Evolutionary conservation across 2,888 invertebrate species (phyloP), one percentile per base, ranked within the genome.

Genomic region (Criorhina ranunculi): DNA sequence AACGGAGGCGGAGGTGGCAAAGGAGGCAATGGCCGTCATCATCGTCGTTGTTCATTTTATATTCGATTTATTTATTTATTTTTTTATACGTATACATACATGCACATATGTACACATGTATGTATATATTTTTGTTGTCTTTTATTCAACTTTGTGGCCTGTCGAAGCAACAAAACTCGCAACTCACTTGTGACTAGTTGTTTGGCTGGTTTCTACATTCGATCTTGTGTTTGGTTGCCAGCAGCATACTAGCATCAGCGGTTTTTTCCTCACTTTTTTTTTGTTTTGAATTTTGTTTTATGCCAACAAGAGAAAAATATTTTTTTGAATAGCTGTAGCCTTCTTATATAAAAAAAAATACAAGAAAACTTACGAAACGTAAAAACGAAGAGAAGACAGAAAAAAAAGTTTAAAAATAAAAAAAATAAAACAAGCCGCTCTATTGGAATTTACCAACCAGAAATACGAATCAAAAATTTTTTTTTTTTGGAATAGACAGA

Each of bases 161-260:
- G 75, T 64, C 70, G 75, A 64, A 64, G 64, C 64, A 69, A 64
- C 70, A 66, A 80, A 85, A 85, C 80, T 76, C 80, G 75, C 80
- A 85, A 66, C 70, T 85, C 75, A 70, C 75, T 83, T 85, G 79
- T 85, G 80, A 85, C 85, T 85, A 80, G 85, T 80, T 79, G 85
- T 70, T 85, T 85, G 85, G 85, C 85, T 85, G 80, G 85, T 85
- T 85, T 85, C 83, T 85, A 70, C 75, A 80, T 70, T 85, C 69
- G 66, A 80, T 80, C 44, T 64, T 78, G 69, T 73, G 64, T 83
- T 78, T 78, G 1, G 72, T 78, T 69, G 73, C 80, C 66, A 82
- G 78, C 85, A 78, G 73, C 83, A 53, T 35, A 64, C 62, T 24
- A 57, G 76, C 67, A 40, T 31, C 60, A 69, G 77, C 9, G 60